Conservation (phyloP, 2,113 vertebrate species). For the Mormoops blainvillei region DNA sequence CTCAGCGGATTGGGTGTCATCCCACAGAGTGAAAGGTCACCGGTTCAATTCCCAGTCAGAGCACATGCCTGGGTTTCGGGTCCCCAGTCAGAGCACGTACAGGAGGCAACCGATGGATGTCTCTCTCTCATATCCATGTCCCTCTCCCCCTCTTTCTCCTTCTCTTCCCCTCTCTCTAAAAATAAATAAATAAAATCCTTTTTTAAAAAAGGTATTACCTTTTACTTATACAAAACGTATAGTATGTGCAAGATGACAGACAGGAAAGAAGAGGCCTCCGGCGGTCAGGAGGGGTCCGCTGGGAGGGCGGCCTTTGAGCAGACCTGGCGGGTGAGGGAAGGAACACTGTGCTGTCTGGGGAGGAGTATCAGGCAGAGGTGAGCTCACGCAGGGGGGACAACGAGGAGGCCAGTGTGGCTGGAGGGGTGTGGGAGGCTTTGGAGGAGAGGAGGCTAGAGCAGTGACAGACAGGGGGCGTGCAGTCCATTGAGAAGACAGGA, state of each 20-base stretch:
- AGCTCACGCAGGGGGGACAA: background rate
- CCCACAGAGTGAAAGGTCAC: too few species aligned
- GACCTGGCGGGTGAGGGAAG: background rate
- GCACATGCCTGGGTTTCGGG: too few species aligned
- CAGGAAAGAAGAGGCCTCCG: background rate
- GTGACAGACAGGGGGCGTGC: background rate
- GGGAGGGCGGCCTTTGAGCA: background rate
- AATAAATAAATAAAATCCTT: too few species aligned
- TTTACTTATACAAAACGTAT: background rate
- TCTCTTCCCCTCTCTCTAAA: too few species aligned
- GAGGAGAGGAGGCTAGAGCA: background rate
- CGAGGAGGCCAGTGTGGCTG: background rate
- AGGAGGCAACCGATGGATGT: too few species aligned
- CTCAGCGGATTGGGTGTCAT: too few species aligned
- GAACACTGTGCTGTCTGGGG: background rate
- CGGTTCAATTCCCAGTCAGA: too few species aligned
- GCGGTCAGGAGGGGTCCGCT: background rate
- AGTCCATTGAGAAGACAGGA: background rate
- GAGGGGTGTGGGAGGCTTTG: accelerated
- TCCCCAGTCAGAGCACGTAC: too few species aligned
- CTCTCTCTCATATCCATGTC: too few species aligned
- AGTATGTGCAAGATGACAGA: background rate
- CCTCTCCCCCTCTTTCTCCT: too few species aligned
- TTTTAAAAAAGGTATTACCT: background rate
- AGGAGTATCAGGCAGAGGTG: background rate